Base-by-base conservation (phyloP, 2,113 vertebrate genomes). In the Megaceryle torquata region DNA sequence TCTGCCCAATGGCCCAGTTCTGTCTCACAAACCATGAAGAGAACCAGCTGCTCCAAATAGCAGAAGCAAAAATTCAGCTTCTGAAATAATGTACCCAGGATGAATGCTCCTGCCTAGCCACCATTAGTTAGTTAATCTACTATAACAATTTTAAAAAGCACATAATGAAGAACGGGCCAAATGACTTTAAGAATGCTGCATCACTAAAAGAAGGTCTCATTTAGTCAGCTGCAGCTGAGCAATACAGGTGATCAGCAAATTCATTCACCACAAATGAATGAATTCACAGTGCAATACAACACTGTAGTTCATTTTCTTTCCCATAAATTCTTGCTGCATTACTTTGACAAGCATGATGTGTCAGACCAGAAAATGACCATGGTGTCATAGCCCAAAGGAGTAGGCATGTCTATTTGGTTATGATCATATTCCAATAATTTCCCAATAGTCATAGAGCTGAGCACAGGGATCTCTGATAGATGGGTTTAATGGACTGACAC, bases 81-180 rank as follows among this genome's bases (percentile, higher is more conserved):
- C 37, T 67, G 75, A 70, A 86, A 89, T 82, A 91, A 77, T 26
- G 33, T 39, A 33, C 44, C 31, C 82, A 70, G 61, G 60, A 76
- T 76, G 71, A 91, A 77, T 43, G 43, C 15, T 91, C n/a, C 69
- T 91, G 65, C 39, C 60, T 61, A 91, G 43, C 43, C 79, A 70
- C 39, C 75, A 88, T 94, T 95, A 95, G 70, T 59, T 80, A 89
- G 89, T 77, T 95, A 96, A 96, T 95, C 91, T 94, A 77, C 93
- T 91, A n/a, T 92, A 86, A 80, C 67, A 35, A 48, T 67, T 93
- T 86, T 90, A 22, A 86, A 91, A 77, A 86, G 41, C 63, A 86
- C 13, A 51, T 91, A 31, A 81, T 81, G 87, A 74, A 74, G 43
- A 91, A 72, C 1, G 2, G 44, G 35, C 54, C 71, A 89, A 91